Evolutionary conservation across 1,140 invertebrate genomes (phyloP).

Genomic region (Hylaeus anthracinus): DNA sequence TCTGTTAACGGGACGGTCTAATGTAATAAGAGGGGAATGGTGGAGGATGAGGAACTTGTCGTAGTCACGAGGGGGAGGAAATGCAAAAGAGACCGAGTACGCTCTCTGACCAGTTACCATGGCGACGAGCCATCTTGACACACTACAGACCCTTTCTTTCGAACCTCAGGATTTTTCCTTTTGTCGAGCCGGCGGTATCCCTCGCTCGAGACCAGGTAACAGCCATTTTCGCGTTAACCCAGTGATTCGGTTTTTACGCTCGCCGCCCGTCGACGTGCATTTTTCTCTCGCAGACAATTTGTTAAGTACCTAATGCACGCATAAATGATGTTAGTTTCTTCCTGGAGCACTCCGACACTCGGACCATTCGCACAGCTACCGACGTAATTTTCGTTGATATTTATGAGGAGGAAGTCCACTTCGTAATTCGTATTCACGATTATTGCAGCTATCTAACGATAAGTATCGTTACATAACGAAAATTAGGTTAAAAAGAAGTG

Average conservation of each 20-base stretch:
- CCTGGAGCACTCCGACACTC: no score
- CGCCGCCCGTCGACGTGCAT: not conserved
- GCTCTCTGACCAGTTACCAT: slow-evolving; percentile 68
- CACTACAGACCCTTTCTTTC: slow-evolving; percentile 59
- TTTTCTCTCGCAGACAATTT: not conserved
- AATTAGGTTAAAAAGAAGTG: no score
- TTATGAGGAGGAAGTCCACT: no score
- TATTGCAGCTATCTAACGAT: no score
- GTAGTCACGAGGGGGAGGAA: slow-evolving; percentile 37
- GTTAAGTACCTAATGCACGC: not conserved
- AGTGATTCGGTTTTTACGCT: slow-evolving; percentile 1
- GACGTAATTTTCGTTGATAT: no score
- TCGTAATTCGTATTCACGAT: no score
- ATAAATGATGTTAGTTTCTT: not conserved
- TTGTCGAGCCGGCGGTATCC: slow-evolving; percentile 14
- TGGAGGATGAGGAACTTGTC: slow-evolving; percentile 33
- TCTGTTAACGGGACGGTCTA: slow-evolving; percentile 18
- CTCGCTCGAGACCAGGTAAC: slow-evolving; percentile 32
- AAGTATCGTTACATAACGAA: no score
- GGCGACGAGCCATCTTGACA: slow-evolving; percentile 75
- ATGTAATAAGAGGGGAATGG: slow-evolving; percentile 12
- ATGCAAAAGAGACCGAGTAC: slow-evolving; percentile 54
- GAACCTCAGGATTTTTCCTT: slow-evolving; percentile 31
- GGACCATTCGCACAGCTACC: no score
- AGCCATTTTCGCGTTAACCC: slow-evolving; percentile 43